These are phyloP conservation scores for Ruditapes philippinarum DNA, from an alignment of 1,140 invertebrate species.

Conservation along the genomic window DNA sequence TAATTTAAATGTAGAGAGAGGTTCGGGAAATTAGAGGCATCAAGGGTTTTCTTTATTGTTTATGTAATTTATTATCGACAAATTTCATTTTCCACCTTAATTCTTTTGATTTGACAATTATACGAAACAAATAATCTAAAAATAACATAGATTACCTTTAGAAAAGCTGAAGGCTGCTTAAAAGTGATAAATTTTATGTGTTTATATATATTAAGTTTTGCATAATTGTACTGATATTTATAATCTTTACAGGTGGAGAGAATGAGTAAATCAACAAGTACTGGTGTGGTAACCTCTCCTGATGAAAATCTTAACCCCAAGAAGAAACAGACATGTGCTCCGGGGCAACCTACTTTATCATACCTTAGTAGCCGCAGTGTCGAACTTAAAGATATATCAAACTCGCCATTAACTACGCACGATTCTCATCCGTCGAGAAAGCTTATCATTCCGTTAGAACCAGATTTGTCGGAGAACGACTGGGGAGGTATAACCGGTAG, in stretches of 20 bases:
- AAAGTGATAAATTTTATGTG: too few relatives aligned
- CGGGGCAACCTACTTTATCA: background rate
- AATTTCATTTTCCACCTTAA: too few relatives aligned
- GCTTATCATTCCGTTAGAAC: constrained; percentile 61
- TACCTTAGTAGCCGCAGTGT: constrained; percentile 15
- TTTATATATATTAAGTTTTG: too few relatives aligned
- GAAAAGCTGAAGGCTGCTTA: too few relatives aligned
- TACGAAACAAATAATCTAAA: too few relatives aligned
- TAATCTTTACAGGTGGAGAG: constrained; percentile 35
- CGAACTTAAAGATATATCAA: constrained; percentile 60
- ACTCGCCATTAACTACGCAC: constrained; percentile 37
- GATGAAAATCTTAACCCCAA: constrained; percentile 60
- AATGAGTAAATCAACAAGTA: constrained; percentile 55
- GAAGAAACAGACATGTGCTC: background rate
- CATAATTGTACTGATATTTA: too few relatives aligned
- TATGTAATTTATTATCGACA: too few relatives aligned
- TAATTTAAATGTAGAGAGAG: too few relatives aligned
- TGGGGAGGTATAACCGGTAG: background rate
- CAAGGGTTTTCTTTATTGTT: too few relatives aligned
- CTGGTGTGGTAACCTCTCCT: constrained; percentile 3
- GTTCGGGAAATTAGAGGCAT: too few relatives aligned
- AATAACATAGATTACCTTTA: too few relatives aligned
- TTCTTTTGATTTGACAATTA: too few relatives aligned
- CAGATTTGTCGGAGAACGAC: constrained; percentile 16
- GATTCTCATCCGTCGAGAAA: constrained; percentile 28